Conservation (phyloP, 2,797 vertebrate species). For the Dipus sagitta region DNA sequence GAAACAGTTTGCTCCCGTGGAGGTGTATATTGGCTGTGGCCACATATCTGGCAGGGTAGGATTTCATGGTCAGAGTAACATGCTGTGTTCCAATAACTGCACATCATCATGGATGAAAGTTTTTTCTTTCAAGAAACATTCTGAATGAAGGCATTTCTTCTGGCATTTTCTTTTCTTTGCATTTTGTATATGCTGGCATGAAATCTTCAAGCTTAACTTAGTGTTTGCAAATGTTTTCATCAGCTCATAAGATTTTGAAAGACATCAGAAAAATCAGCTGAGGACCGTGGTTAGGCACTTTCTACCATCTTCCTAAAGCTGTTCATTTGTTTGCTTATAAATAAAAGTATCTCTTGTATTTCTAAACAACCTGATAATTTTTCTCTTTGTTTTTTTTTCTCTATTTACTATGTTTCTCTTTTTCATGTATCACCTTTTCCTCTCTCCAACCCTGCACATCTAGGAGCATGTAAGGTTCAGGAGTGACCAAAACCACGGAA, state of each 20-base stretch:
- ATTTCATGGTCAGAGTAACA: background rate
- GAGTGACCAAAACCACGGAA: no score
- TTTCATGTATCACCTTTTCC: background rate
- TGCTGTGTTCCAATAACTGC: background rate
- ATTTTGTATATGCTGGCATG: background rate
- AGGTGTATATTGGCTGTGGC: background rate
- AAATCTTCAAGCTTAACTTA: background rate
- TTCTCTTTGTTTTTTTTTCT: background rate
- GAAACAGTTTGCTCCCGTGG: background rate
- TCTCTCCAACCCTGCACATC: background rate
- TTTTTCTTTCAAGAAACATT: slow-evolving; percentile 14
- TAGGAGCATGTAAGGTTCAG: background rate
- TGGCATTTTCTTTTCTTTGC: slow-evolving; percentile 6
- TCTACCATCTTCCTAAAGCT: background rate
- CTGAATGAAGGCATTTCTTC: slow-evolving; percentile 13
- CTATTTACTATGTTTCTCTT: background rate
- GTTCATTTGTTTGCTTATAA: slow-evolving; percentile 3
- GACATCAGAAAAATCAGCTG: background rate
- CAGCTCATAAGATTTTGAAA: slow-evolving; percentile 45
- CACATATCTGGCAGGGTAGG: background rate
- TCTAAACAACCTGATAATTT: background rate
- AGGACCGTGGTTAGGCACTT: background rate
- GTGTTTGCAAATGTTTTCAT: slow-evolving; percentile 2
- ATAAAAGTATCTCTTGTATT: slow-evolving; percentile 16
- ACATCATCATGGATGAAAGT: background rate